Conservation (phyloP, 2,797 vertebrate species). For the Sebastes oblongus region DNA sequence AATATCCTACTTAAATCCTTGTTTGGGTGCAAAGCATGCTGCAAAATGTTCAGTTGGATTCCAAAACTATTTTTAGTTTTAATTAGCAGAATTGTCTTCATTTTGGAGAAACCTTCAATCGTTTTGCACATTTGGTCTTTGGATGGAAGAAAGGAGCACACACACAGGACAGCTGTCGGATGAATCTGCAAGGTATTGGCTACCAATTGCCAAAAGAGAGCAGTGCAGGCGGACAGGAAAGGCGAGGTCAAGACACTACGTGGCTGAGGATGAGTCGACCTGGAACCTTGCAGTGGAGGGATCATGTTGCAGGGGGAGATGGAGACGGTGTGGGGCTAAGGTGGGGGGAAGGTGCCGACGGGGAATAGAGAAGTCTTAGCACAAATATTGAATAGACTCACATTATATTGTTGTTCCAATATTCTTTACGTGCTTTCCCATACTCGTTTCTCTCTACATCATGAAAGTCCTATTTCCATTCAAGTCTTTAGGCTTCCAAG, state of each 20-base stretch:
- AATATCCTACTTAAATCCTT: not conserved
- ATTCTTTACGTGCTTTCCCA: not conserved
- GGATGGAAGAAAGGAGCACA: not conserved
- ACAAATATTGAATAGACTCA: not conserved
- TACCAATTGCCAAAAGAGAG: constrained; percentile 6
- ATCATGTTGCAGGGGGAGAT: constrained; percentile 3
- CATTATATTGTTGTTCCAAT: not conserved
- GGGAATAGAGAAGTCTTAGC: not conserved
- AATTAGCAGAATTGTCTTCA: not conserved
- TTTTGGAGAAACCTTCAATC: not conserved
- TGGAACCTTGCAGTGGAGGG: not conserved
- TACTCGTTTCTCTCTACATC: not conserved
- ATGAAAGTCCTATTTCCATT: not conserved
- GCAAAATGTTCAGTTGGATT: not conserved
- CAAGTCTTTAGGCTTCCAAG: no score
- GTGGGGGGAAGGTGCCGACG: not conserved
- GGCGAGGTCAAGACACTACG: not conserved
- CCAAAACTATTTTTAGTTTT: not conserved
- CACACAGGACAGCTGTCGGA: constrained; percentile 16
- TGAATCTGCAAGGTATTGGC: constrained; percentile 1
- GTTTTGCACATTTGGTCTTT: not conserved
- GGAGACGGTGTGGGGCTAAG: not conserved
- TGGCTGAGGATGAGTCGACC: not conserved
- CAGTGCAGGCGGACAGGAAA: constrained; percentile 12
- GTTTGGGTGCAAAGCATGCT: not conserved